Evolutionary conservation across 2,797 vertebrate species (phyloP).

Genomic region (Potorous gilbertii): DNA sequence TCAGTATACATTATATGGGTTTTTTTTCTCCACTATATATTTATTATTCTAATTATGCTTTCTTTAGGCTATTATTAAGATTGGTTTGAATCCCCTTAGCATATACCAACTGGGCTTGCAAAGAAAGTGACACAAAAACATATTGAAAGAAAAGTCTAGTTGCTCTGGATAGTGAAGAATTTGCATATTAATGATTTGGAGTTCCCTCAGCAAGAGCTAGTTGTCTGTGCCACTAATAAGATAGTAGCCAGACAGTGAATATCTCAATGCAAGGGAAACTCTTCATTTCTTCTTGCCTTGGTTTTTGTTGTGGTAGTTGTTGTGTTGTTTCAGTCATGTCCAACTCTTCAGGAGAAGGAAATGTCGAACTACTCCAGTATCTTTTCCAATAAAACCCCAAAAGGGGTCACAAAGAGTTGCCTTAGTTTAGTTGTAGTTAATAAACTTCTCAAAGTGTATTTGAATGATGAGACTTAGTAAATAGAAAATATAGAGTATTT

Average conservation of each 20-base stretch:
- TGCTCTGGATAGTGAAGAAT: slow-evolving; percentile 17
- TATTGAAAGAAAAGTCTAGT: not conserved
- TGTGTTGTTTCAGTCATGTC: not conserved
- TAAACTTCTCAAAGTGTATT: slow-evolving; percentile 13
- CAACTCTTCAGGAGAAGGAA: not conserved
- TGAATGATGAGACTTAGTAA: slow-evolving; percentile 33
- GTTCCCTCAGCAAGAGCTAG: not conserved
- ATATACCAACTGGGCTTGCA: not conserved
- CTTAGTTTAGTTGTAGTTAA: not conserved
- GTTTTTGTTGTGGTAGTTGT: slow-evolving; percentile 38
- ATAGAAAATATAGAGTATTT: not conserved
- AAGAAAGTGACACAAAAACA: not conserved
- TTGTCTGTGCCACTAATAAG: not conserved
- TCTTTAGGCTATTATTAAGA: slow-evolving; percentile 7
- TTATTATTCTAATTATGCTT: not conserved
- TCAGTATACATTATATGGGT: not conserved
- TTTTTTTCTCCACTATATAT: not conserved
- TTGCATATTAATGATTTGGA: slow-evolving; percentile 13
- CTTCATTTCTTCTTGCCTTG: slow-evolving; percentile 29
- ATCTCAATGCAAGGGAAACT: not conserved
- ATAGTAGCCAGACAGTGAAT: not conserved
- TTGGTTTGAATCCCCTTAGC: slow-evolving; percentile 9
- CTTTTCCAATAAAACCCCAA: not conserved
- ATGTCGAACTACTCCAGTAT: not conserved
- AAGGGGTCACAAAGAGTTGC: not conserved